A percentile compares a stretch with the other conserved stretches of the same genome.
phyloP scores from a whole-genome alignment of 1,140 invertebrate species.

The Listronotus bonariensis region DNA sequence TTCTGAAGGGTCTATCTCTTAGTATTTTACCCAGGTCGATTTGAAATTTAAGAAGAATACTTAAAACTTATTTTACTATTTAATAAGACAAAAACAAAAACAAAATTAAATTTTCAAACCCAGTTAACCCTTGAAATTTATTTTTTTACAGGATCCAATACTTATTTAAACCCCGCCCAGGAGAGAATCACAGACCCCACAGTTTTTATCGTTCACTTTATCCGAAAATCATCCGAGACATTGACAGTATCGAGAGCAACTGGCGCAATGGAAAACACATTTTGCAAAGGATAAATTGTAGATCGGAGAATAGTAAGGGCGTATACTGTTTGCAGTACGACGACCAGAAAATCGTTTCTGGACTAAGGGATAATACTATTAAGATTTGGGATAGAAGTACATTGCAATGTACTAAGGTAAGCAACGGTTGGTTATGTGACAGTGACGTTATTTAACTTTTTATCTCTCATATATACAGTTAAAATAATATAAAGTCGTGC shows the following conservation, averaged over 20 bases:
- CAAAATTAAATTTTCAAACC: too few relatives aligned
- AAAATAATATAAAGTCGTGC: too few relatives aligned
- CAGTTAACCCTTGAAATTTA: too few relatives aligned
- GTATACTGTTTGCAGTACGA: slow-evolving; percentile 99
- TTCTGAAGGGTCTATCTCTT: too few relatives aligned
- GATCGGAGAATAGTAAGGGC: slow-evolving; percentile 97
- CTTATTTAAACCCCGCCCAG: slow-evolving; percentile 92
- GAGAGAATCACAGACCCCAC: slow-evolving; percentile 88
- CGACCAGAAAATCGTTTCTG: slow-evolving; percentile 98
- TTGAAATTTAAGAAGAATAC: too few relatives aligned
- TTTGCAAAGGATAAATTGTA: slow-evolving; percentile 96
- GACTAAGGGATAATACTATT: slow-evolving; percentile 99
- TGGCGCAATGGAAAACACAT: slow-evolving; percentile 96
- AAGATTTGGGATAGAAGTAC: slow-evolving; percentile 96
- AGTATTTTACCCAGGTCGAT: too few relatives aligned
- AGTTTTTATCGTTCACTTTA: slow-evolving; percentile 96
- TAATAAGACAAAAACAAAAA: too few relatives aligned
- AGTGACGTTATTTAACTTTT: too few relatives aligned
- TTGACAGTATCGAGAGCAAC: slow-evolving; percentile 95
- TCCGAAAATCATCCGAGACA: slow-evolving; percentile 92
- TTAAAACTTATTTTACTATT: too few relatives aligned
- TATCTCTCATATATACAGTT: too few relatives aligned
- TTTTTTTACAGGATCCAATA: slow-evolving; percentile 74
- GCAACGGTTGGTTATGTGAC: background rate
- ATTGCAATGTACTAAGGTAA: slow-evolving; percentile 82